Percentiles rank a stretch among this genome's conserved stretches.
These are phyloP conservation scores for Eleutherodactylus coqui DNA, from an alignment of 2,797 vertebrate genomes.

Conservation along the genomic window DNA sequence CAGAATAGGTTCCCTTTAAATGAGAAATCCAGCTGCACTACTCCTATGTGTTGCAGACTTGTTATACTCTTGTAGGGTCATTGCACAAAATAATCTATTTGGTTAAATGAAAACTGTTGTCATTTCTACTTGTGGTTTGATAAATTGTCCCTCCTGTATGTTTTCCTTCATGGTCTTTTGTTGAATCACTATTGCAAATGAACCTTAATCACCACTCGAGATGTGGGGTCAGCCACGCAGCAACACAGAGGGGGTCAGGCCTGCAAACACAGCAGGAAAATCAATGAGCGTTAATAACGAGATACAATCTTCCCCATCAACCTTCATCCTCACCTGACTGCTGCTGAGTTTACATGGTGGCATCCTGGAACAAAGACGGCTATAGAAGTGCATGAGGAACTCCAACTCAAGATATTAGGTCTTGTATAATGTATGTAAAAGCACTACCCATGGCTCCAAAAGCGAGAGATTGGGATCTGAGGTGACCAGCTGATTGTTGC, in stretches of 20 bases:
- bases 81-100: background rate
- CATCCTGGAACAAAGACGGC: too few relatives aligned
- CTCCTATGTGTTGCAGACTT: background rate
- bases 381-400: background rate
- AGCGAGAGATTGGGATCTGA: too few relatives aligned
- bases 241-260: background rate
- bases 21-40: background rate
- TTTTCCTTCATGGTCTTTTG: slow-evolving; percentile 9
- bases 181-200: slow-evolving; percentile 25
- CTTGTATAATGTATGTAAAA: too few relatives aligned
- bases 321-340: background rate
- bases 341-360: too few relatives aligned
- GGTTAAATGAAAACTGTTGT: background rate
- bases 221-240: background rate
- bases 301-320: background rate
- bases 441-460: too few relatives aligned
- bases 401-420: too few relatives aligned
- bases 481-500: too few relatives aligned
- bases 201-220: slow-evolving; percentile 15
- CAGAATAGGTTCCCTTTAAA: too few relatives aligned
- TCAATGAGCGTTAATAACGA: slow-evolving; percentile 15
- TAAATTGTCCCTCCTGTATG: background rate
- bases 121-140: background rate
- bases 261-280: background rate
- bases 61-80: background rate